A percentile compares a stretch with the other conserved stretches of the same genome.
phyloP scores from a whole-genome alignment of 92 coral and sea anemone species.

The Phymanthus crucifer region DNA sequence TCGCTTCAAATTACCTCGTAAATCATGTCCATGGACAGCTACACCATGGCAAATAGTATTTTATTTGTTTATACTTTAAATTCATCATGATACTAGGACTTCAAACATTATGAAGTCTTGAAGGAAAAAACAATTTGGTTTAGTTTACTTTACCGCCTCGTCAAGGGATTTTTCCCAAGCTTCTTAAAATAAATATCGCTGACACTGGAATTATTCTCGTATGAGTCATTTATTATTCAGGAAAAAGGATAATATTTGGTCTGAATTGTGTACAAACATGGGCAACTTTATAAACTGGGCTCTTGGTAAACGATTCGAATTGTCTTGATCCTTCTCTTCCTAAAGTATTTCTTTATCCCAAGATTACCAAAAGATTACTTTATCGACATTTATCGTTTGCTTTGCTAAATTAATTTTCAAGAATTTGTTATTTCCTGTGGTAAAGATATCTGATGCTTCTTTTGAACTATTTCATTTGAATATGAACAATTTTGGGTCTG shows the following conservation, averaged over 20 bases:
- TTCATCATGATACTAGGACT: not conserved
- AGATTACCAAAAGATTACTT: slow-evolving; percentile 21
- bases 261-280: not conserved
- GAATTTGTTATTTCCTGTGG: slow-evolving; percentile 43
- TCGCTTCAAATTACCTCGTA: slow-evolving; percentile 34
- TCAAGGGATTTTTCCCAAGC: slow-evolving; percentile 1
- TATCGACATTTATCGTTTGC: slow-evolving; percentile 21
- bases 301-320: not conserved
- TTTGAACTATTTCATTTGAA: slow-evolving; percentile 3
- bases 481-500: not conserved
- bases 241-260: slow-evolving; percentile 23
- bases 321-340: not conserved
- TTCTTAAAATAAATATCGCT: slow-evolving; percentile 14
- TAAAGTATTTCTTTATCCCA: slow-evolving; percentile 7
- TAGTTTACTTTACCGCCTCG: not conserved
- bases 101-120: not conserved
- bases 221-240: slow-evolving; percentile 20
- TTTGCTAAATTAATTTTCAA: slow-evolving; percentile 14
- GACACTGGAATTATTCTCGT: slow-evolving; percentile 26
- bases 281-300: not conserved
- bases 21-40: slow-evolving; percentile 14
- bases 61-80: not conserved
- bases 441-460: slow-evolving; percentile 9
- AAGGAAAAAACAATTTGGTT: not conserved
- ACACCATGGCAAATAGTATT: not conserved